phyloP scores from a whole-genome alignment of 2,113 vertebrate genomes.

The Alligator sinensis region DNA sequence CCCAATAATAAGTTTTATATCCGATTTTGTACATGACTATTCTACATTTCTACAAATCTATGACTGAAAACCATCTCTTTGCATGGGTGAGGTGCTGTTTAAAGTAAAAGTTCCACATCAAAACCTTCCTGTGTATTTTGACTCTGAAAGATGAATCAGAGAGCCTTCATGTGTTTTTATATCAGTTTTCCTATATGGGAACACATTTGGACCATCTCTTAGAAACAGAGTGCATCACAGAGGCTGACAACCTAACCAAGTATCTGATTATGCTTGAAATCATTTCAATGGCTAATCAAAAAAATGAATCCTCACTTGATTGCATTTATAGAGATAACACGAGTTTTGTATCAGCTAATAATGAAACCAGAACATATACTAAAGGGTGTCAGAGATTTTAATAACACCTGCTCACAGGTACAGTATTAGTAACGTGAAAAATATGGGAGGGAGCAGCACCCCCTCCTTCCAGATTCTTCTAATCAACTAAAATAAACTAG shows the following conservation, averaged over 20 bases:
- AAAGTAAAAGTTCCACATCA: conserved; percentile 45
- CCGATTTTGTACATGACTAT: background rate
- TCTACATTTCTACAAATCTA: background rate
- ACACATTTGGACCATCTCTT: conserved; percentile 71
- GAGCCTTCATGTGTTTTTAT: conserved; percentile 53
- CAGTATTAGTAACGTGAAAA: conserved; percentile 69
- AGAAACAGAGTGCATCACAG: conserved; percentile 66
- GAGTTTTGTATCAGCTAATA: conserved; percentile 81
- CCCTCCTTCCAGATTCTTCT: conserved; percentile 39
- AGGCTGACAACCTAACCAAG: conserved; percentile 78
- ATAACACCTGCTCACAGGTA: conserved; percentile 69
- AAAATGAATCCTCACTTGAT: conserved; percentile 82
- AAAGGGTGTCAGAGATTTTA: conserved; percentile 56
- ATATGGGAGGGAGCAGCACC: conserved; percentile 59
- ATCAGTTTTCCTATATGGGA: conserved; percentile 70
- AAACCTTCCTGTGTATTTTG: conserved; percentile 57
- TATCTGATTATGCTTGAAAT: conserved; percentile 81
- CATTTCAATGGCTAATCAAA: conserved; percentile 84
- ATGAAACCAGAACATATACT: conserved; percentile 74
- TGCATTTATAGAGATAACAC: conserved; percentile 67
- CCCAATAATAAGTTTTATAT: background rate
- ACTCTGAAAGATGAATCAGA: conserved; percentile 34
- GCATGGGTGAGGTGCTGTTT: background rate
- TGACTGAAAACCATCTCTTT: background rate
- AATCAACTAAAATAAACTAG: conserved; percentile 31